Conservation (phyloP, 1,140 invertebrate species). For the Scaptomyza pallida region DNA sequence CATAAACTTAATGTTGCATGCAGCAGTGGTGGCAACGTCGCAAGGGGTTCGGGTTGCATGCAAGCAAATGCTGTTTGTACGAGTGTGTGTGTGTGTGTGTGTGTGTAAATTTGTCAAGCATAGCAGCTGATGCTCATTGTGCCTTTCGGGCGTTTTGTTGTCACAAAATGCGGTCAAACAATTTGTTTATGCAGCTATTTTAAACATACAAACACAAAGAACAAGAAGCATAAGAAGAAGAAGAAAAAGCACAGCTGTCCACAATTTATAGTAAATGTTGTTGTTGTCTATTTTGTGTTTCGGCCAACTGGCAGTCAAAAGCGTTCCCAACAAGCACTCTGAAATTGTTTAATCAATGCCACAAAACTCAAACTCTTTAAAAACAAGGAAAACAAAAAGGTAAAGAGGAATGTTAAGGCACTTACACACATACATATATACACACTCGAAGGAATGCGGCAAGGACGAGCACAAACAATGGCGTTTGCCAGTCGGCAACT, state of each 20-base stretch:
- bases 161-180: constrained; percentile 76
- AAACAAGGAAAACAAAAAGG: constrained; percentile 23
- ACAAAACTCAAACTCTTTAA: constrained; percentile 57
- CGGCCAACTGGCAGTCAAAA: constrained; percentile 33
- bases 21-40: background rate
- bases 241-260: constrained; percentile 5
- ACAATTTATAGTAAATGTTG: constrained; percentile 22
- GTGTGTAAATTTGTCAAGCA: constrained; percentile 70
- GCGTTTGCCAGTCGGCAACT: constrained; percentile 41
- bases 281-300: background rate
- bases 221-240: background rate
- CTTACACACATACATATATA: constrained; percentile 23
- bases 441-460: constrained; percentile 28
- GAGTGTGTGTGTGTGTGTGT: constrained; percentile 29
- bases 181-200: constrained; percentile 74
- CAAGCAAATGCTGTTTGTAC: constrained; percentile 18
- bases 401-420: constrained; percentile 33
- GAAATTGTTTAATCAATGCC: constrained; percentile 78
- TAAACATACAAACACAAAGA: constrained; percentile 29
- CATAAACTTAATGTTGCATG: constrained; percentile 63
- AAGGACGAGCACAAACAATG: constrained; percentile 59
- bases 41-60: constrained; percentile 26
- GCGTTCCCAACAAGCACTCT: constrained; percentile 2
- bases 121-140: constrained; percentile 75
- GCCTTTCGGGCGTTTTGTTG: constrained; percentile 25